Percentiles rank a stretch among this genome's conserved stretches.
These are phyloP conservation scores for Odontophorus gujanensis DNA, from an alignment of 2,113 vertebrate genomes.

Conservation along the genomic window DNA sequence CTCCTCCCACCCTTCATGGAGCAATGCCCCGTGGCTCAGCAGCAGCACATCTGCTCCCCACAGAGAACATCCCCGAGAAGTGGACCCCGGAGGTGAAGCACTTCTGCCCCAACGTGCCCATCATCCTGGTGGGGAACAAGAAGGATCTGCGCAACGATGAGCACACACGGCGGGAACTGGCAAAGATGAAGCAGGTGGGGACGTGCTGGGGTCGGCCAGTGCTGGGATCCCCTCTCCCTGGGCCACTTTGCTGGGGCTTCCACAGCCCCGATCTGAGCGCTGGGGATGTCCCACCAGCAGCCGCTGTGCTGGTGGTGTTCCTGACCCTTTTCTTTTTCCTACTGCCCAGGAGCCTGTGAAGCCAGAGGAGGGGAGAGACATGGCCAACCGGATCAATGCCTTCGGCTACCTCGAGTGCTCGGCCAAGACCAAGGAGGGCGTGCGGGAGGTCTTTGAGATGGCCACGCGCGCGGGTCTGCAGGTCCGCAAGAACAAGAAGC, in stretches of 20 bases:
- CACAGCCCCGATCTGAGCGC: accelerated
- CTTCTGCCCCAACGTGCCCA: slow-evolving; percentile 97
- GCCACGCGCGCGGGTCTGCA: slow-evolving; percentile 95
- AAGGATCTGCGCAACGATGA: slow-evolving; percentile 97
- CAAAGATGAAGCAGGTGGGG: slow-evolving; percentile 96
- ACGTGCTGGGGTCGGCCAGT: background rate
- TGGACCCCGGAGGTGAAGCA: slow-evolving; percentile 99
- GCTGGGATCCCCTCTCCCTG: background rate
- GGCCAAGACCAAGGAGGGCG: slow-evolving; percentile 97
- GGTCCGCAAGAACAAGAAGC: slow-evolving; percentile 93
- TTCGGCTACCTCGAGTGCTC: slow-evolving; percentile 99
- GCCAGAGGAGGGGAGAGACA: slow-evolving; percentile 94
- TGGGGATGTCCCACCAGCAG: background rate
- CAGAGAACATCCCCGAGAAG: slow-evolving; percentile 98
- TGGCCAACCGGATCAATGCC: slow-evolving; percentile 95
- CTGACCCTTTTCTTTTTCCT: background rate
- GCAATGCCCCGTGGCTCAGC: background rate
- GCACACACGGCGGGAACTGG: slow-evolving; percentile 92
- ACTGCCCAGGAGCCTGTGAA: slow-evolving; percentile 90
- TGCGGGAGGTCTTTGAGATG: slow-evolving; percentile 98
- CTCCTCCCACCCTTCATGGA: background rate
- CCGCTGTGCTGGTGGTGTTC: accelerated
- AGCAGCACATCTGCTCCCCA: background rate
- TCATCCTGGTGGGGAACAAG: slow-evolving; percentile 98
- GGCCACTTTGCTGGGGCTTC: background rate